Base-by-base conservation (phyloP, 1,140 invertebrate genomes). In the Leguminivora glycinivorella region DNA sequence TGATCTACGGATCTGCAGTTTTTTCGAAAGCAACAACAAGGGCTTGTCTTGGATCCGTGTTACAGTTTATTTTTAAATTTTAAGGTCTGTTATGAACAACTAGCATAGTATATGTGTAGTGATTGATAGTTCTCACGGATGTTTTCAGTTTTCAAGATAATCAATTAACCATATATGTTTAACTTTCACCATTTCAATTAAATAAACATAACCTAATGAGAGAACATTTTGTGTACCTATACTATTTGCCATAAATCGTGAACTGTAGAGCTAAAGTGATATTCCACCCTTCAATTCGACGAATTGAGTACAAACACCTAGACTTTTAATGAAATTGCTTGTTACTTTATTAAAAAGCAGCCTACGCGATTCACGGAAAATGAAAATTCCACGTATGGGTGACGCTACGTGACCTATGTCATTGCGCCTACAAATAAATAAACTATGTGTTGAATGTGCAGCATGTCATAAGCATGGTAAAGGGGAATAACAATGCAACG, bases 11-110 rank as follows among this genome's bases (percentile, higher is more conserved):
- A 29, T 29, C n/a, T 31, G 58, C 26, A 63, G 47, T 63, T 63
- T 63, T 63, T 63, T 29, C 7, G 58, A 29, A 63, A 63, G 26
- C 56, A 17, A 29, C 58, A 63, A 14, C 56, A 22, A 24, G 26
- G 58, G 58, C 58, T 63, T 63, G 58, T 63, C 58, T 63, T 29
- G 26, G 29, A 63, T 63, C 58, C 58, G 58, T 63, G 58, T 29
- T 31, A 31, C 10, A 63, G 26, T 63, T 63, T 63, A 31, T 63
- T 63, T 29, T 26, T 14, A 29, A 60, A 2, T 9, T 60, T 60
- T 60, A 60, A 26, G 56, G 25, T 43, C 4, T 47, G 40, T 22
- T 9, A 9, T 22, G 6, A 22, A 6, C 5, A 22, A 52, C 19
- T 52, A 52, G 2, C n/a, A n/a, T n/a, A 52, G 17, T 52, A 52